phyloP scores from a whole-genome alignment of 2,113 vertebrate genomes.

The Fulica atra region DNA sequence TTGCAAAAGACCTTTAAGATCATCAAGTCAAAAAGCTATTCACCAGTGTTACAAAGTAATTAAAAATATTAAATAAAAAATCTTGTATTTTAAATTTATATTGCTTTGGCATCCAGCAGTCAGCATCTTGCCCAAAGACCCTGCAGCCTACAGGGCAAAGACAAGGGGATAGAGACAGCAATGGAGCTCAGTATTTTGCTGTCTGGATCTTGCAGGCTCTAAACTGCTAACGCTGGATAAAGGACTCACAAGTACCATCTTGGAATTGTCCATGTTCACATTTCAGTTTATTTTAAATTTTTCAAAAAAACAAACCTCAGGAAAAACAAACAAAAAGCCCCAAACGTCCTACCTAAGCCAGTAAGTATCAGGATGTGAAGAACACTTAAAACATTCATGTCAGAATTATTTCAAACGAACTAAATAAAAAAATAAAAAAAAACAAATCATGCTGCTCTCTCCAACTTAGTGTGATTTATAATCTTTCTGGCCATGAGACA shows the following conservation, averaged over 20 bases:
- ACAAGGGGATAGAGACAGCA: background rate
- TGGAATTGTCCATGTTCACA: fast-evolving
- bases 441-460: background rate
- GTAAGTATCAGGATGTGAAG: background rate
- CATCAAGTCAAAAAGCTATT: background rate
- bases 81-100: background rate
- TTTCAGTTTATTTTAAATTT: background rate
- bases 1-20: no score
- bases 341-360: background rate
- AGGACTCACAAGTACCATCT: background rate
- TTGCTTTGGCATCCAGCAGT: background rate
- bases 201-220: background rate
- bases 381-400: background rate
- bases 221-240: background rate
- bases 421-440: background rate
- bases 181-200: background rate
- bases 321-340: background rate
- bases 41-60: background rate
- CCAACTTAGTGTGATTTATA: background rate
- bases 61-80: background rate
- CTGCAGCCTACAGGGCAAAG: background rate
- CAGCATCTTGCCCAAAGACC: background rate
- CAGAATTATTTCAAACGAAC: background rate
- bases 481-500: background rate
- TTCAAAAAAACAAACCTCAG: background rate